These are phyloP conservation scores for Mimas tiliae DNA, from an alignment of 2,888 invertebrate genomes.

Conservation along the genomic window DNA sequence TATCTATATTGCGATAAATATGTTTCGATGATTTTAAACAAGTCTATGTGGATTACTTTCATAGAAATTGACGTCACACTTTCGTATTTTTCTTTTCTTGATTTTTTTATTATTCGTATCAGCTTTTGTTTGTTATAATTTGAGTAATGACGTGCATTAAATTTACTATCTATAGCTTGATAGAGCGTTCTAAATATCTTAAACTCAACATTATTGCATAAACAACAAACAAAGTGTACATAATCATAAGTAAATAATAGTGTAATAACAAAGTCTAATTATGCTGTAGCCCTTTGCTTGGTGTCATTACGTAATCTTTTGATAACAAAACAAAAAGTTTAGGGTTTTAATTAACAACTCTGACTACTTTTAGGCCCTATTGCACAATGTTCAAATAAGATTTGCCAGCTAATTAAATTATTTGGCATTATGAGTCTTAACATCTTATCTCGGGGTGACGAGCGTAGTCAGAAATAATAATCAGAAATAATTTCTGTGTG, in stretches of 20 bases:
- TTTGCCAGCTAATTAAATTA: too few relatives aligned
- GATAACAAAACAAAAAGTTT: too few relatives aligned
- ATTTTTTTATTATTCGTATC: not conserved
- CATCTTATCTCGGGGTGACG: too few relatives aligned
- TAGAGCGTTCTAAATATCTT: not conserved
- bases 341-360: too few relatives aligned
- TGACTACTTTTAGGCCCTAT: too few relatives aligned
- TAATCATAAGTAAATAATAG: not conserved
- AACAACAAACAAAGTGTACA: not conserved
- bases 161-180: not conserved
- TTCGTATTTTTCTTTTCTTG: not conserved
- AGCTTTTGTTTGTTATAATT: not conserved
- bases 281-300: not conserved
- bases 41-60: slow-evolving; percentile 11
- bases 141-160: not conserved
- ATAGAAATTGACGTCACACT: slow-evolving; percentile 30
- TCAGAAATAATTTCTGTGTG: too few relatives aligned
- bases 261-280: not conserved
- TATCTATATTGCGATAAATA: slow-evolving; percentile 16
- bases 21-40: not conserved
- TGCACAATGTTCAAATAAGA: too few relatives aligned
- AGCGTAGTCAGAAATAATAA: too few relatives aligned
- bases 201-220: not conserved
- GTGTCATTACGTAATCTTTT: too few relatives aligned
- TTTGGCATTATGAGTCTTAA: too few relatives aligned